Percentiles rank a stretch among this genome's conserved stretches.
These are phyloP conservation scores for Pegoplata infirma DNA, from an alignment of 2,888 invertebrate species.

Conservation along the genomic window DNA sequence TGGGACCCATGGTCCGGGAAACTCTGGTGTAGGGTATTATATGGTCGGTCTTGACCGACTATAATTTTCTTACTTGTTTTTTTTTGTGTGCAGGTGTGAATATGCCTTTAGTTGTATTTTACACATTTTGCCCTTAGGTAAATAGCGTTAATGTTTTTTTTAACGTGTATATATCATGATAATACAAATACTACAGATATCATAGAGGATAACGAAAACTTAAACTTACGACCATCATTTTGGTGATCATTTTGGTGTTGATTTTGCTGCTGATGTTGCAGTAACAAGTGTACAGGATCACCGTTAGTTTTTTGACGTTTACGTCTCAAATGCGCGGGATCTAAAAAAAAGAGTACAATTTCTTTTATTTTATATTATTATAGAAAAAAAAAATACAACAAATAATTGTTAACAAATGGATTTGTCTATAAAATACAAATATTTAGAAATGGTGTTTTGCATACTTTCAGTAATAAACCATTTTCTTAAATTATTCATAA, in stretches of 20 bases:
- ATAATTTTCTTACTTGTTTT: too few species aligned
- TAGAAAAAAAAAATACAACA: background rate
- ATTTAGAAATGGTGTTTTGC: background rate
- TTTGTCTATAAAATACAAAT: background rate
- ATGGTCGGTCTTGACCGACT: too few species aligned
- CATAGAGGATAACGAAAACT: constrained; percentile 26
- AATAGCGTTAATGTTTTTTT: too few species aligned
- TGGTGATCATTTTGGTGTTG: constrained; percentile 71
- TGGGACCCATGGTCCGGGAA: too few species aligned
- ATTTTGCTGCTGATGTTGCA: constrained; percentile 69
- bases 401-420: background rate
- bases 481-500: background rate
- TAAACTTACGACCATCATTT: constrained; percentile 77
- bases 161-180: background rate
- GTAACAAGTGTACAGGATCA: constrained; percentile 78
- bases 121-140: too few species aligned
- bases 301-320: constrained; percentile 77
- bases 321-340: constrained; percentile 80
- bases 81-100: too few species aligned
- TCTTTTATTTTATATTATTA: constrained; percentile 26
- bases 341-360: constrained; percentile 78
- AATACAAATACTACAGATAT: constrained; percentile 13
- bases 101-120: too few species aligned
- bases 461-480: background rate
- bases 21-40: too few species aligned